These are phyloP conservation scores for Lophura nycthemera DNA, from an alignment of 2,113 vertebrate genomes.

Conservation along the genomic window DNA sequence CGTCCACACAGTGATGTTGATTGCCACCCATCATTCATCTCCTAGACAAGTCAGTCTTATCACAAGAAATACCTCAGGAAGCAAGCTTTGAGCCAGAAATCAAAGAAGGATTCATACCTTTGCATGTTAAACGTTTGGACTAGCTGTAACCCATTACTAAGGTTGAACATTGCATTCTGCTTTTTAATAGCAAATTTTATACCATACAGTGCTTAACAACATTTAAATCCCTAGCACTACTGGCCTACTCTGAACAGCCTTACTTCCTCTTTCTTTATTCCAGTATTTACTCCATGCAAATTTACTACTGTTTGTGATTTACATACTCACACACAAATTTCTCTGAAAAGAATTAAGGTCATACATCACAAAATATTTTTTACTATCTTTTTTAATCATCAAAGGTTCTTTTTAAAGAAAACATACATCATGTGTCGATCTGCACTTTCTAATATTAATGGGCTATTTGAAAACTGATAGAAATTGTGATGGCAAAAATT, in stretches of 20 bases:
- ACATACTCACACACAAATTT: not conserved
- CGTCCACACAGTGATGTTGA: too few species aligned
- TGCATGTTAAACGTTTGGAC: not conserved
- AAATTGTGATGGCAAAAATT: not conserved
- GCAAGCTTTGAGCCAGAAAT: too few species aligned
- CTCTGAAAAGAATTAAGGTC: rapidly evolving
- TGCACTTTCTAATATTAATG: not conserved
- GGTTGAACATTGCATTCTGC: not conserved
- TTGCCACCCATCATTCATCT: too few species aligned
- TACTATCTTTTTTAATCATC: not conserved
- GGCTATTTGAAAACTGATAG: not conserved
- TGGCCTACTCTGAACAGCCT: not conserved
- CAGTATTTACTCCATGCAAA: rapidly evolving
- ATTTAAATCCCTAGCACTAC: not conserved
- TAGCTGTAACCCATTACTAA: not conserved
- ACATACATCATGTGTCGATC: not conserved
- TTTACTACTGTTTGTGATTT: not conserved
- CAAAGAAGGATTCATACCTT: too few species aligned
- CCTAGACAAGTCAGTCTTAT: too few species aligned
- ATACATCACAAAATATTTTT: not conserved
- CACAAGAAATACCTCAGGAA: too few species aligned
- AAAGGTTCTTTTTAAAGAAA: not conserved
- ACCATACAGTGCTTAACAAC: not conserved
- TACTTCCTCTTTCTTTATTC: not conserved
- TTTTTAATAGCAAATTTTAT: not conserved